Evolutionary conservation across 2,888 invertebrate species (phyloP), one percentile per base, ranked within the genome.

Genomic region (Neocrepidodera transversa): DNA sequence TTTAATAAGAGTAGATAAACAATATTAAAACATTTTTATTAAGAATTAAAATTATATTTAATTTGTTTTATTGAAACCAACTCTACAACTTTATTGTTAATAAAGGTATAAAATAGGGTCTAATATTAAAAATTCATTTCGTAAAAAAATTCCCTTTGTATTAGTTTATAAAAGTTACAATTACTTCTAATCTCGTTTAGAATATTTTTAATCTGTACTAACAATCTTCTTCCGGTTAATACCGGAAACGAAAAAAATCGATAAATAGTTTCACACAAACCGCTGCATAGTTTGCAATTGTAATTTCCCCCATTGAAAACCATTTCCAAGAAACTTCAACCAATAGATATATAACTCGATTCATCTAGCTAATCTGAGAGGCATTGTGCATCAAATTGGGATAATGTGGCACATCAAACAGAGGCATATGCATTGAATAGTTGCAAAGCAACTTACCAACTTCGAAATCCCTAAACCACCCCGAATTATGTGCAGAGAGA

Each of bases 391-490:
- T 52, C 57, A 61, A 63, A 65, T 63, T 61, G 61, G 57, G 51
- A 63, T 63, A 63, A 62, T 64, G 59, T 64, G 60, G 63, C 52
- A 58, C 64, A 66, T 66, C 64, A 59, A 65, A 62, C 59, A 60
- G 49, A 53, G 64, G 58, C 62, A 58, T 56, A 62, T 63, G 60
- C 63, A 56, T 32, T 60, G 55, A 58, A 64, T 57, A 61, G 58
- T 60, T 55, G 55, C 62, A 60, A 60, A 60, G 63, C 62, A 67
- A 68, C 66, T 68, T 66, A 62, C 62, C 63, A 68, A 70, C 67
- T 70, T 67, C 58, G 58, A 55, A 67, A 68, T 67, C 68, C 63
- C 42, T 52, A 23, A 49, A 38, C 58, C 38, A 65, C 68, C 65
- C 58, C 63, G 64, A 62, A 66, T 66, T 66, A 63, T 65, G 64